Evolutionary conservation across 2,888 invertebrate genomes (phyloP), one percentile per base, ranked within the genome.

Genomic region (Alcis repandata): DNA sequence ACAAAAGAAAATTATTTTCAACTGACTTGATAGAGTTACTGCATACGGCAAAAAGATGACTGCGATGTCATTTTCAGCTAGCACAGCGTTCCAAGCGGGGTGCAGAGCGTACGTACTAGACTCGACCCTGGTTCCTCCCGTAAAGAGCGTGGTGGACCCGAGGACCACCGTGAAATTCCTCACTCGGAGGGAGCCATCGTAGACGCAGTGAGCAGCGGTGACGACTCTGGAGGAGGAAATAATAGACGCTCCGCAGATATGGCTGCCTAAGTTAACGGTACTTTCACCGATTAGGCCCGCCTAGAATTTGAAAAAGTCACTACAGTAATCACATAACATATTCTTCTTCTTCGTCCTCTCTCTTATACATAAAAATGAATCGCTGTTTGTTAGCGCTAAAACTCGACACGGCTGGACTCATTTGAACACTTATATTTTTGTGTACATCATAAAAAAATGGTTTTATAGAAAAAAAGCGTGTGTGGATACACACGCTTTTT

Each of bases 141-240:
- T 63, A 76, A 87, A 88, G 1, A 90, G 69, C 0, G 58, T 59
- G 22, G 62, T 49, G 13, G 88, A 85, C 6, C 90, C 89, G 6
- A 89, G 82, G 1, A 87, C 83, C 0, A 88, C 83, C 1, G 76
- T 80, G 27, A 86, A 69, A 6, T 68, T 67, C 64, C 74, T 73
- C 0, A 78, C 89, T 22, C 82, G 86, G 74, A 81, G 72, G 0
- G 9, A 2, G 2, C 89, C 89, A 22, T 89, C 89, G 22, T 45
- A 77, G 86, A 88, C 85, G 71, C 85, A 86, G 67, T 86, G 85
- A 4, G 86, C 85, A 20, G 86, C 86, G 1, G 85, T 85, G 1
- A 84, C 8, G 0, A 84, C 65, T 6, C 74, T 67, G 51, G 54
- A 68, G 0, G 32, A 0, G 8, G 59, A 73, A 10, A 89, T 36